Evolutionary conservation across 2,888 invertebrate species (phyloP).

Genomic region (Lasioglossum lativentre): DNA sequence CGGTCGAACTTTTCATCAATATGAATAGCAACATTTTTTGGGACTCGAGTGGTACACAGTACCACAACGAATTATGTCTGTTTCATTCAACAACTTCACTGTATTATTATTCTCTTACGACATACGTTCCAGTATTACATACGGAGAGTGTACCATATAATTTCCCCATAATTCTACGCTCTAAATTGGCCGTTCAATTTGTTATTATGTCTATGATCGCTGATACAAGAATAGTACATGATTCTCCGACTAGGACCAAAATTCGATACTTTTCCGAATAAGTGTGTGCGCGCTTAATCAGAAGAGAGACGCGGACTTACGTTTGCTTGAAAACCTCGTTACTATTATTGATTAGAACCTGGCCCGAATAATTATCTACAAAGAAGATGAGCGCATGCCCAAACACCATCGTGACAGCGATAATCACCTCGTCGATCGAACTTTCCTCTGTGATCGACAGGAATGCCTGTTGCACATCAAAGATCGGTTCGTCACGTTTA

Average conservation of each 20-base stretch:
- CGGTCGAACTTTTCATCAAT: background rate
- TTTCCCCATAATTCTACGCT: background rate
- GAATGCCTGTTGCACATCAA: background rate
- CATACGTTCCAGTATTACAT: background rate
- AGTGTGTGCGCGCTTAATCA: background rate
- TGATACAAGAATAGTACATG: background rate
- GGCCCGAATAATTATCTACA: constrained; percentile 8
- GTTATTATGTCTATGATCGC: background rate
- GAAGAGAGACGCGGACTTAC: background rate
- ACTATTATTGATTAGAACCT: background rate
- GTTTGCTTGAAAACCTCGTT: background rate
- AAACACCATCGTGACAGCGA: background rate
- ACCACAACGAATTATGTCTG: background rate
- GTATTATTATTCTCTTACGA: background rate
- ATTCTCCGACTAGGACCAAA: background rate
- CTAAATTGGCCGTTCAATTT: background rate
- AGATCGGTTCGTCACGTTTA: too few species aligned
- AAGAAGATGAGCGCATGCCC: background rate
- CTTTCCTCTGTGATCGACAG: background rate
- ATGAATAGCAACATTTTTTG: constrained; percentile 33
- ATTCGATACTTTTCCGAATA: too few species aligned
- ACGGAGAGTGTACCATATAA: background rate
- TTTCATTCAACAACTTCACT: background rate
- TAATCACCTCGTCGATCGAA: background rate
- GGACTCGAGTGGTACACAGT: background rate